phyloP scores from a whole-genome alignment of 2,888 invertebrate species.

The Entomobrya multifasciata region DNA sequence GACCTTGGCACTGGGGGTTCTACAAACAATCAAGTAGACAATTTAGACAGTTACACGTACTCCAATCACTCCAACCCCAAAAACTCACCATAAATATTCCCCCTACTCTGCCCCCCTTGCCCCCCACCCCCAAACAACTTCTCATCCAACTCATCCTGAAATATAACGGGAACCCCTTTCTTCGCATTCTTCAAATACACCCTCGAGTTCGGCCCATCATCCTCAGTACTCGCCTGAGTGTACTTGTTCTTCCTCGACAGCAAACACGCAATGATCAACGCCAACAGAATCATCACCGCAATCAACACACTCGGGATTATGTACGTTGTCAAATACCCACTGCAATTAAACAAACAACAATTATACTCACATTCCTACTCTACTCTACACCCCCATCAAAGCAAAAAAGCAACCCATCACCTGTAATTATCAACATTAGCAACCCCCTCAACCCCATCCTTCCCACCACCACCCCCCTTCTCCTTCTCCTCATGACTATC shows the following conservation, averaged over 20 bases:
- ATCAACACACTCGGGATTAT: slow-evolving; percentile 94
- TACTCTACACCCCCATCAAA: too few species aligned
- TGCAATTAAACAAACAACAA: slow-evolving; percentile 83
- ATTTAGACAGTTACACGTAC: too few species aligned
- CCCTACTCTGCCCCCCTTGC: neutral
- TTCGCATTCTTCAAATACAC: slow-evolving; percentile 61
- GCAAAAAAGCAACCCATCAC: neutral
- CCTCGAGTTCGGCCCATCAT: slow-evolving; percentile 44
- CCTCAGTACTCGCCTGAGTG: slow-evolving; percentile 54
- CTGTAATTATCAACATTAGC: slow-evolving; percentile 48
- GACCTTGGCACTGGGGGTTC: neutral
- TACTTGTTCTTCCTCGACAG: slow-evolving; percentile 88
- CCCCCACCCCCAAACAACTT: slow-evolving; percentile 83
- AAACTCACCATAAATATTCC: slow-evolving; percentile 39
- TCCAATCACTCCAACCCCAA: too few species aligned
- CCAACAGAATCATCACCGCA: slow-evolving; percentile 92
- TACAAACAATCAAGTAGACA: neutral
- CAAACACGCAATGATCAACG: slow-evolving; percentile 92
- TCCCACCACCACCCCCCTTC: neutral
- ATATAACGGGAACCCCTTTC: slow-evolving; percentile 94
- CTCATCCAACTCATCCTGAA: slow-evolving; percentile 97
- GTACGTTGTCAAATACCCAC: slow-evolving; percentile 86
- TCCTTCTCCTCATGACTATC: slow-evolving; percentile 72
- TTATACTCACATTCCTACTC: too few species aligned
- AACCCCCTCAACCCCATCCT: neutral